phyloP scores from a whole-genome alignment of 2,888 invertebrate species.

The Ceriagrion tenellum region DNA sequence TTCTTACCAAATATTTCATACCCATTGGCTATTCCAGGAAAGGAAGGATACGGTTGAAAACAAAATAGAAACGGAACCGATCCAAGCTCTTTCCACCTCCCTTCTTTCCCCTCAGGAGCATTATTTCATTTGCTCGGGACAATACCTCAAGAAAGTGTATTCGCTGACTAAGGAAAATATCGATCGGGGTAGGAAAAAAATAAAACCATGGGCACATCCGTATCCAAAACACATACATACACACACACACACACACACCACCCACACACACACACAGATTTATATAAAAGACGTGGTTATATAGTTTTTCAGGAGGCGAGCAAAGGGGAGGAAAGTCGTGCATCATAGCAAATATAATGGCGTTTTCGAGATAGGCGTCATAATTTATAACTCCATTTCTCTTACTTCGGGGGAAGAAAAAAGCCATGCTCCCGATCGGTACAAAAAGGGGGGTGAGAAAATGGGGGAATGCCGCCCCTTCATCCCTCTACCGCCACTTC shows the following conservation, averaged over 20 bases:
- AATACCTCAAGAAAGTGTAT: background rate
- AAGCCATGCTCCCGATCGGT: background rate
- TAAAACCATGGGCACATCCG: background rate
- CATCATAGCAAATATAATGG: constrained; percentile 58
- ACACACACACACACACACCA: no score
- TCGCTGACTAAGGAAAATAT: constrained; percentile 38
- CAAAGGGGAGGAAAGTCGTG: constrained; percentile 34
- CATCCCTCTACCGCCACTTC: background rate
- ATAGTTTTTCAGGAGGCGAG: constrained; percentile 9
- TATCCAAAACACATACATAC: background rate
- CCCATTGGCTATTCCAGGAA: background rate
- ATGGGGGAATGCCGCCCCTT: background rate
- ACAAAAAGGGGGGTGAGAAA: background rate
- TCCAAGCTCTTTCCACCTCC: background rate
- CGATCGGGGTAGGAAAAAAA: background rate
- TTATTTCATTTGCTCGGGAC: constrained; percentile 41
- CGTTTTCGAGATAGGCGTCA: constrained; percentile 46
- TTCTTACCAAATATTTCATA: background rate
- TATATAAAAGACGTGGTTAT: constrained; percentile 42
- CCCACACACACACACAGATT: background rate
- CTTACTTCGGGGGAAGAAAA: background rate
- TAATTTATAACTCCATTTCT: constrained; percentile 63
- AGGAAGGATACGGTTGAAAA: background rate
- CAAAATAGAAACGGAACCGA: background rate
- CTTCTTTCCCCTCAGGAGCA: background rate